A percentile compares a stretch with the other conserved stretches of the same genome.
phyloP scores from a whole-genome alignment of 2,888 invertebrate species.

The Torymus tubicola region DNA sequence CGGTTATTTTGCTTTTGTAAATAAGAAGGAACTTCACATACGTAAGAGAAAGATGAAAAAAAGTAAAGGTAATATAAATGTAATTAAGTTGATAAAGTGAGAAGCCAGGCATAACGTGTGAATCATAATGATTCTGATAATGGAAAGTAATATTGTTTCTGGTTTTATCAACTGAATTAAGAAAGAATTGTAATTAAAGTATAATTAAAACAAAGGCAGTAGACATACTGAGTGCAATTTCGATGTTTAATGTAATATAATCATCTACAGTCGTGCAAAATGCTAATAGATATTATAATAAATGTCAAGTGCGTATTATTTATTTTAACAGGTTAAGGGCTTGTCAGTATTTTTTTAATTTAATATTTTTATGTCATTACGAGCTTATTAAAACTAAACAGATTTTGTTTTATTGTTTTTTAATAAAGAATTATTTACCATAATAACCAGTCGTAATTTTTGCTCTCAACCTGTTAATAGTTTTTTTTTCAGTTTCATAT shows the following conservation, averaged over 20 bases:
- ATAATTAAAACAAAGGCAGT: background rate
- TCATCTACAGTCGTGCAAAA: constrained; percentile 40
- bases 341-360: constrained; percentile 1
- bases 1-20: constrained; percentile 38
- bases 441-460: background rate
- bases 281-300: constrained; percentile 46
- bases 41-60: constrained; percentile 11
- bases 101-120: background rate
- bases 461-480: constrained; percentile 28
- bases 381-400: background rate
- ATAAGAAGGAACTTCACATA: constrained; percentile 26
- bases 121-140: background rate
- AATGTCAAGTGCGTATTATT: constrained; percentile 41
- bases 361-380: background rate
- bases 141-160: constrained; percentile 8
- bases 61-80: constrained; percentile 19
- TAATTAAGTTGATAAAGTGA: constrained; percentile 30
- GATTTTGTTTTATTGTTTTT: background rate
- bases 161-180: constrained; percentile 31
- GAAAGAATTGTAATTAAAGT: constrained; percentile 21
- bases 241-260: constrained; percentile 54
- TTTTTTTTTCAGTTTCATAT: constrained; percentile 11
- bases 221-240: constrained; percentile 49
- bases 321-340: constrained; percentile 38
- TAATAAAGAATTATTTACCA: constrained; percentile 3